Conservation (phyloP, 2,797 vertebrate species). For the Enteromius unitaeniatus region DNA sequence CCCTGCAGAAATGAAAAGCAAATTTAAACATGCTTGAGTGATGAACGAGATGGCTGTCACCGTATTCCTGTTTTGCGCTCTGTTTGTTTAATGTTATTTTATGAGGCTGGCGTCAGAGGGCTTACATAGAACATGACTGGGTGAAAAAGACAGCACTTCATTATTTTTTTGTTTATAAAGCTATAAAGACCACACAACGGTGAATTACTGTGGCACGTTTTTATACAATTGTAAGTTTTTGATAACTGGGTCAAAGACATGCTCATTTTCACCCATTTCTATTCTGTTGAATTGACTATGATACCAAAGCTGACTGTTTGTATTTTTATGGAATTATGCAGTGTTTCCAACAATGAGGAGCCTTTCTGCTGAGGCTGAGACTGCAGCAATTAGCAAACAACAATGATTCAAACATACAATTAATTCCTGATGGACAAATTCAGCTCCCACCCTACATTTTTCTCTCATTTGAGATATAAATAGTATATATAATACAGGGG, state of each 20-base stretch:
- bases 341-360: background rate
- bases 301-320: background rate
- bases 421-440: background rate
- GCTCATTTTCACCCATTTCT: background rate
- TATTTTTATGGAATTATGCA: background rate
- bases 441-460: background rate
- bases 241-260: background rate
- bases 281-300: background rate
- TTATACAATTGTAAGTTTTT: background rate
- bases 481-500: background rate
- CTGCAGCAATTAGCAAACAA: background rate
- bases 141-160: background rate
- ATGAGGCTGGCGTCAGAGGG: background rate
- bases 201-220: background rate
- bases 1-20: constrained; percentile 60
- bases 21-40: constrained; percentile 58
- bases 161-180: constrained; percentile 7
- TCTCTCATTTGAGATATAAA: background rate
- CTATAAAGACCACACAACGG: background rate
- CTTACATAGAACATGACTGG: background rate
- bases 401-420: background rate
- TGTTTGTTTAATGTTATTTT: constrained; percentile 34
- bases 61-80: constrained; percentile 16
- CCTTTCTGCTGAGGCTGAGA: background rate
- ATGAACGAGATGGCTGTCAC: constrained; percentile 58